Conservation (phyloP, 2,888 invertebrate genomes). For the Chalcis sispes region DNA sequence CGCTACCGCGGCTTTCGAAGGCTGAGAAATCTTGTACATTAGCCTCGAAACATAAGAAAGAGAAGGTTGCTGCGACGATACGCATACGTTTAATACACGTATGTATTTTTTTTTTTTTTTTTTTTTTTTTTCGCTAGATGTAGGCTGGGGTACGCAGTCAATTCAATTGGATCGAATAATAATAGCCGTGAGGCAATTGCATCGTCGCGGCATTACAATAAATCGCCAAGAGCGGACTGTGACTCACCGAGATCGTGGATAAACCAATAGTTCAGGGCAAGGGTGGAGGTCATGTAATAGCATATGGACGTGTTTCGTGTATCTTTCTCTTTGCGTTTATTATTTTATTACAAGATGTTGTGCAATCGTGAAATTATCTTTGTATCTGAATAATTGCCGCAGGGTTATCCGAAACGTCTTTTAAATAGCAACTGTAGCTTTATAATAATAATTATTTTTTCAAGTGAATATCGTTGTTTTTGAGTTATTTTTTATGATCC, state of each 20-base stretch:
- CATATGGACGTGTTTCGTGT: constrained; percentile 58
- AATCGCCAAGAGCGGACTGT: constrained; percentile 36
- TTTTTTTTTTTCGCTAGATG: constrained; percentile 4
- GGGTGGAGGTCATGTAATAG: constrained; percentile 55
- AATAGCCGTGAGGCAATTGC: constrained; percentile 45
- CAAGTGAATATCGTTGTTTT: too few relatives aligned
- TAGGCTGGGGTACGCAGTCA: neutral
- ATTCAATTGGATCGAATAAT: constrained; percentile 46
- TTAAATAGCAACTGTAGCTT: too few relatives aligned
- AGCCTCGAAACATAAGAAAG: constrained; percentile 28
- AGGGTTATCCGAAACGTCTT: too few relatives aligned
- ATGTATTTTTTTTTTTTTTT: too few relatives aligned
- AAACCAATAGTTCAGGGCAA: constrained; percentile 20
- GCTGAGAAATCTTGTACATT: constrained; percentile 54
- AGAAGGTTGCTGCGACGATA: neutral
- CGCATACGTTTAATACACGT: neutral
- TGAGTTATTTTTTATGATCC: too few relatives aligned
- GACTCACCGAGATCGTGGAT: constrained; percentile 55
- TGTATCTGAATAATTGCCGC: too few relatives aligned
- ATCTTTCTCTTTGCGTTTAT: constrained; percentile 33
- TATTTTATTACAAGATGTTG: too few relatives aligned
- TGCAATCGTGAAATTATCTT: too few relatives aligned
- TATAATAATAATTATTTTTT: too few relatives aligned
- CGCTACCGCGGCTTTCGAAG: constrained; percentile 17
- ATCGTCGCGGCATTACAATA: constrained; percentile 51